Base-by-base conservation (phyloP, 2,888 invertebrate species). In the Miltochrista miniata region DNA sequence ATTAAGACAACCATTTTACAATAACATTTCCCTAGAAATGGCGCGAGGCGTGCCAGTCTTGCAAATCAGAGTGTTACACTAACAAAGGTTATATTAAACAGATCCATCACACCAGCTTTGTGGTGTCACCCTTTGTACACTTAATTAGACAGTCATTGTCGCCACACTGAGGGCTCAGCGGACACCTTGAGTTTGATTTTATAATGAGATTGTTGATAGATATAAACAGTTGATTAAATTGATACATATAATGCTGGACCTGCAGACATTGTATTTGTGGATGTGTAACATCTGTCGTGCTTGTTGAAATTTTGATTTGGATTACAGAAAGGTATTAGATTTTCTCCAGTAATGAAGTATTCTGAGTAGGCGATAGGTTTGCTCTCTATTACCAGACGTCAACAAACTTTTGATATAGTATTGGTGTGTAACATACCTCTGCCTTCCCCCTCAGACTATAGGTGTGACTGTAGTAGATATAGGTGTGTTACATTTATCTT, bases 121-220 rank as follows among this genome's bases (percentile, higher is more conserved):
- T 63, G 86, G 84, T 85, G 90, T 87, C 89, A 82, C 88, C 90
- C 88, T 83, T 81, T 81, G 77, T 76, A 74, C 85, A 81, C 77
- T 90, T 91, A 87, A 90, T 91, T 90, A 87, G 79, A 77, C 82
- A 78, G 83, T 80, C 87, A 90, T 90, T 91, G 90, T 91, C 73
- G 63, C 62, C 62, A 64, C 59, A 54, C 71, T 70, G 72, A 77
- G 76, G 76, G 75, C 67, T 63, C 45, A 33, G 30, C 8, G 55
- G 66, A 70, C 55, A 68, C 56, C 60, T 61, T 65, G 62, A 71
- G 76, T 77, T 79, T 76, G 72, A 70, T 79, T 80, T 79, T 81
- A 70, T 76, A 83, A 85, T 81, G 67, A 74, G 71, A 65, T 71
- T 72, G 68, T 59, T 56, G 64, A n/a, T 41, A 64, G 62, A 69